Evolutionary conservation across 2,113 vertebrate genomes (phyloP).

Genomic region (Carassius gibelio): DNA sequence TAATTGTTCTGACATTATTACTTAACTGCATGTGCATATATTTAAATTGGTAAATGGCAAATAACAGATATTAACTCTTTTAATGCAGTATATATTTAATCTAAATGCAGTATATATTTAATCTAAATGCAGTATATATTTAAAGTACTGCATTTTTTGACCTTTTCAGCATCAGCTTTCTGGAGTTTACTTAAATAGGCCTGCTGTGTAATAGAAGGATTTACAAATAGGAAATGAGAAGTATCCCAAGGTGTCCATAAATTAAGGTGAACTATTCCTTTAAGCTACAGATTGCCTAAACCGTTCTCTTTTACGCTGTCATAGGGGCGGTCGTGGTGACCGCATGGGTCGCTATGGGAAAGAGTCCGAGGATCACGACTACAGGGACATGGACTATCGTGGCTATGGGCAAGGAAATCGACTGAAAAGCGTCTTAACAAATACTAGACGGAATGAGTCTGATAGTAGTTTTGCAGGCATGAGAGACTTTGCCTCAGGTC

Average conservation of each 20-base stretch:
- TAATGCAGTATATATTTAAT: too few relatives aligned
- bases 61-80: neutral
- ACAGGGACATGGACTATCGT: constrained; percentile 85
- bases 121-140: neutral
- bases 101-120: neutral
- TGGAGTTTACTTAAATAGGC: neutral
- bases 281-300: neutral
- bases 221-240: neutral
- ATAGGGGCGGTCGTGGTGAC: constrained; percentile 83
- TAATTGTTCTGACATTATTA: neutral
- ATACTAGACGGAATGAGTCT: constrained; percentile 43
- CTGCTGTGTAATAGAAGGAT: neutral
- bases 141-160: neutral
- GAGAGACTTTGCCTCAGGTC: constrained; percentile 60
- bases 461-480: constrained; percentile 49
- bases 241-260: neutral
- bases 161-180: too few relatives aligned
- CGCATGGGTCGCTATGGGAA: constrained; percentile 84
- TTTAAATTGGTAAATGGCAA: neutral
- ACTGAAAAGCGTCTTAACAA: constrained; percentile 32
- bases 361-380: constrained; percentile 80
- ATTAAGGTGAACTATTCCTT: neutral
- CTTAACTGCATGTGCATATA: neutral
- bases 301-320: neutral
- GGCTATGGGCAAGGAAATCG: constrained; percentile 70